Conservation (phyloP, 2,113 vertebrate genomes). For the Brevimyrus niger region DNA sequence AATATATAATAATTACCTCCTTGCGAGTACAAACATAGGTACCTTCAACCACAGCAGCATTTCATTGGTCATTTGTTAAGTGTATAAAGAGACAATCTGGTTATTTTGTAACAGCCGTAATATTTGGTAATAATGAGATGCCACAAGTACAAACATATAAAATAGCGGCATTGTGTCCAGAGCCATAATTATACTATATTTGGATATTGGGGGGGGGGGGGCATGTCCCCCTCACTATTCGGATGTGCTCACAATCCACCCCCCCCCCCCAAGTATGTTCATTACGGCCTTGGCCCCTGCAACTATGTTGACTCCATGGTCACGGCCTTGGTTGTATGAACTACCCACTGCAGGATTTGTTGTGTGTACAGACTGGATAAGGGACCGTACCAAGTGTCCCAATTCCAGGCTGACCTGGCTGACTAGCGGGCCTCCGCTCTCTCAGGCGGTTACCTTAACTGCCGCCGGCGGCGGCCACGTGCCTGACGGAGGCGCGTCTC, state of each 20-base stretch:
- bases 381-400: neutral
- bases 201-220: too few species aligned
- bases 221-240: too few species aligned
- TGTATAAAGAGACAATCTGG: neutral
- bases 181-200: too few species aligned
- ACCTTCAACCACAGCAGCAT: too few species aligned
- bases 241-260: neutral
- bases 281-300: neutral
- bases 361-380: neutral
- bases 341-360: neutral
- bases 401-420: neutral
- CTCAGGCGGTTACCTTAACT: neutral
- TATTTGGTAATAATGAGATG: too few species aligned
- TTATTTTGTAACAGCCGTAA: too few species aligned
- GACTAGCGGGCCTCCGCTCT: neutral
- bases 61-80: neutral
- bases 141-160: neutral
- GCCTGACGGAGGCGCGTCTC: neutral
- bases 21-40: too few species aligned
- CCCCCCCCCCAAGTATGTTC: neutral
- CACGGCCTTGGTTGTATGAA: neutral
- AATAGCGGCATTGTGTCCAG: neutral
- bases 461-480: neutral
- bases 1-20: too few species aligned
- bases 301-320: neutral